These are phyloP conservation scores for Cataglyphis cursor DNA, from an alignment of 2,888 invertebrate genomes.

Conservation along the genomic window DNA sequence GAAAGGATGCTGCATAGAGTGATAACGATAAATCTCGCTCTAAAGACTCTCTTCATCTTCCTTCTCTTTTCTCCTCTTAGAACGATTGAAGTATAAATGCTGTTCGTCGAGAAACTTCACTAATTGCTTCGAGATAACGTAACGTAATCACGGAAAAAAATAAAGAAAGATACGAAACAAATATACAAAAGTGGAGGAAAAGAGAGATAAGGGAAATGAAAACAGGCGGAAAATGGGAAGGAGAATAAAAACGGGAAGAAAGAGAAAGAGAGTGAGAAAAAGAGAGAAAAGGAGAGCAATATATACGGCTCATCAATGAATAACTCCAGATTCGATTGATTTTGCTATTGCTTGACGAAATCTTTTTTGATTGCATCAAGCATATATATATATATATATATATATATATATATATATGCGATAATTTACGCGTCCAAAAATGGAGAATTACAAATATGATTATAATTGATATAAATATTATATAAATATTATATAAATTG, in stretches of 20 bases:
- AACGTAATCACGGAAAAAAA: background rate
- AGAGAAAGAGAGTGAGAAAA: conserved; percentile 23
- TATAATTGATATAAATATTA: no score
- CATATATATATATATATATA: no score
- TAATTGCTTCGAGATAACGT: background rate
- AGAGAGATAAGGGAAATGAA: background rate
- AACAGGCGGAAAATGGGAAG: background rate
- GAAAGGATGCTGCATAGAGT: conserved; percentile 18
- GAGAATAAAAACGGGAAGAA: background rate
- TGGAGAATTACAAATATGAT: background rate
- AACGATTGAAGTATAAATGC: conserved; percentile 2
- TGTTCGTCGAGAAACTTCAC: conserved; percentile 24
- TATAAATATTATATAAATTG: no score
- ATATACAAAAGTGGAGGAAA: background rate
- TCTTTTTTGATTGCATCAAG: background rate
- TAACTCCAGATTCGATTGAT: conserved; percentile 56
- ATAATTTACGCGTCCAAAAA: background rate
- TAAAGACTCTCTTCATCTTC: conserved; percentile 21
- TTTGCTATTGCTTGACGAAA: conserved; percentile 32
- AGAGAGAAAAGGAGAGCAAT: conserved; percentile 22
- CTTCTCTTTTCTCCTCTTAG: background rate
- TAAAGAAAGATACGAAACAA: background rate
- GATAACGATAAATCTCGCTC: conserved; percentile 18
- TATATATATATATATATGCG: no score
- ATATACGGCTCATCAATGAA: conserved; percentile 54